phyloP scores from a whole-genome alignment of 2,113 vertebrate species.

The Canis aureus region DNA sequence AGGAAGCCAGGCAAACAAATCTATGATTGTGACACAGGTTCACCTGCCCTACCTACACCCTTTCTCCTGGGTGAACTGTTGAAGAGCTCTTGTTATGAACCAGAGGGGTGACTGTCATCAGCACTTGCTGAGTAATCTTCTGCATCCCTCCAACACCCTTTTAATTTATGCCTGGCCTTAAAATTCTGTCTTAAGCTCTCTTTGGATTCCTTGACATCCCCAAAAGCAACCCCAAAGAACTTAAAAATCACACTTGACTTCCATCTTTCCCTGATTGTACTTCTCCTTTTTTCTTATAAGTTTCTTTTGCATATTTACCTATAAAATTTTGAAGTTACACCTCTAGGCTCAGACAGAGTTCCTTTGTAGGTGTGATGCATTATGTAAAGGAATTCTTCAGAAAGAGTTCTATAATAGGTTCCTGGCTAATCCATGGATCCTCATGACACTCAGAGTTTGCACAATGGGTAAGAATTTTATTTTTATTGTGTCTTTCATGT shows the following conservation, averaged over 20 bases:
- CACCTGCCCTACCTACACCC: background rate
- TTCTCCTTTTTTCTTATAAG: background rate
- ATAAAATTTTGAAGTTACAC: background rate
- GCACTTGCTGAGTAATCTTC: background rate
- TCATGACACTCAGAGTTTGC: background rate
- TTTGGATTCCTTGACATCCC: background rate
- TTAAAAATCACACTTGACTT: background rate
- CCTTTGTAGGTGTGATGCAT: background rate
- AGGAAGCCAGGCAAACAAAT: background rate
- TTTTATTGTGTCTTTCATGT: background rate
- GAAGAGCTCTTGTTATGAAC: background rate
- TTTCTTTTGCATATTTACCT: background rate
- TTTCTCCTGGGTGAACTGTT: background rate
- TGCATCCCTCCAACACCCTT: background rate
- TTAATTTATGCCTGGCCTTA: background rate
- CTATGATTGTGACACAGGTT: background rate
- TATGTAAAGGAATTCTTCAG: background rate
- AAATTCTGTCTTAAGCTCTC: background rate
- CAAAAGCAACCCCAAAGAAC: background rate
- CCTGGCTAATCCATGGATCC: background rate
- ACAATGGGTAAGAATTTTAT: background rate
- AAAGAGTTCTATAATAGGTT: background rate
- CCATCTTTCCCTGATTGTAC: background rate
- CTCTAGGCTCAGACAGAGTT: background rate
- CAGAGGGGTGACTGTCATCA: background rate